A percentile compares a stretch with the other conserved stretches of the same genome.
phyloP scores from a whole-genome alignment of 2,888 invertebrate species.

The Hydriomena furcata region DNA sequence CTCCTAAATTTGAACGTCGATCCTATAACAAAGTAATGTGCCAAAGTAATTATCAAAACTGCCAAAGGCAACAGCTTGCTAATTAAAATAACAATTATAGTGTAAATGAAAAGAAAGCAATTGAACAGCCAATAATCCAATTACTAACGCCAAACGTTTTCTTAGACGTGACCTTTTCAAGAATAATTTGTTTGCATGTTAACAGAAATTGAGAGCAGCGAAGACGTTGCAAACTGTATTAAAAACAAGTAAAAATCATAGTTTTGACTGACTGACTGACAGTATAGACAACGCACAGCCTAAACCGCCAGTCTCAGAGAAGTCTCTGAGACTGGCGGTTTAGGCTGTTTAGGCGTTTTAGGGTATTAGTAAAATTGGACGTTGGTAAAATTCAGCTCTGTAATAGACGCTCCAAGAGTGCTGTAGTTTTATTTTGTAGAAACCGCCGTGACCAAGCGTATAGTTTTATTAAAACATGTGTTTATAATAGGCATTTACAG shows the following conservation, averaged over 20 bases:
- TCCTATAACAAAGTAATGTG: slow-evolving; percentile 4
- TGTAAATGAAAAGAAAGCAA: slow-evolving; percentile 31
- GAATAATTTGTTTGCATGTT: slow-evolving; percentile 28
- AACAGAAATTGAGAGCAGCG: slow-evolving; percentile 11
- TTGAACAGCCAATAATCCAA: slow-evolving; percentile 33
- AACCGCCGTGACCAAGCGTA: too few relatives aligned
- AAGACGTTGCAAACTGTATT: not conserved
- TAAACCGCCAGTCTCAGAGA: too few relatives aligned
- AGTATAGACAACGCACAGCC: too few relatives aligned
- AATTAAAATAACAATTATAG: slow-evolving; percentile 31
- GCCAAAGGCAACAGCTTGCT: slow-evolving; percentile 20
- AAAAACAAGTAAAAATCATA: too few relatives aligned
- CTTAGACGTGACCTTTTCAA: slow-evolving; percentile 25
- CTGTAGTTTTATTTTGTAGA: too few relatives aligned
- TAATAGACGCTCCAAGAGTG: too few relatives aligned
- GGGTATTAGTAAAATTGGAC: too few relatives aligned
- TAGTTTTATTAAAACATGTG: too few relatives aligned
- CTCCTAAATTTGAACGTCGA: slow-evolving; percentile 1
- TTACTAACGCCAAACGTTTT: slow-evolving; percentile 28
- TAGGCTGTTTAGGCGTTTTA: too few relatives aligned
- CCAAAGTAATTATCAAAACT: slow-evolving; percentile 4
- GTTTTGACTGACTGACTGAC: too few relatives aligned
- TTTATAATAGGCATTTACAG: slow-evolving; percentile 2
- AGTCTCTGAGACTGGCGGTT: too few relatives aligned
- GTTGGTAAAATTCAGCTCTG: too few relatives aligned